Evolutionary conservation across 2,797 vertebrate genomes (phyloP).

Genomic region (Simalia tracyae): DNA sequence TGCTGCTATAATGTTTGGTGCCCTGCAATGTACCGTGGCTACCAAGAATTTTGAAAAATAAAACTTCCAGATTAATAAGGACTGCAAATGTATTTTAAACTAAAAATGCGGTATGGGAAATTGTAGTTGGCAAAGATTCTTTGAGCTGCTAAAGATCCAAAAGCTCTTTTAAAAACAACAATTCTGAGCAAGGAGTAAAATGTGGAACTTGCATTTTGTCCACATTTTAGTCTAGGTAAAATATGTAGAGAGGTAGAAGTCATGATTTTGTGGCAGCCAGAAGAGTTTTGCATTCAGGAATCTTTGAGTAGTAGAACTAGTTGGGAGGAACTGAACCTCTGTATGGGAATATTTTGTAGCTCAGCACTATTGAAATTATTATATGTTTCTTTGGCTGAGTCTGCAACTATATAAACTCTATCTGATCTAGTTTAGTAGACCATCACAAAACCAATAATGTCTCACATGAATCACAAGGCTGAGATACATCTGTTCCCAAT

Average conservation of each 20-base stretch:
- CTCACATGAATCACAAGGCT: not conserved
- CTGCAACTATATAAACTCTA: not conserved
- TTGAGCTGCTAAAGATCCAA: not conserved
- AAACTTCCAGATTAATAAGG: too few species aligned
- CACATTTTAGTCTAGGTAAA: not conserved
- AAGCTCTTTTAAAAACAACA: not conserved
- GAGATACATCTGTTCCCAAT: not conserved
- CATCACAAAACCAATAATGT: slow-evolving; percentile 4
- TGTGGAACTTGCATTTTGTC: not conserved
- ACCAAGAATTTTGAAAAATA: too few species aligned
- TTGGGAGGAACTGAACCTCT: not conserved
- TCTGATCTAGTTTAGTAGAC: not conserved
- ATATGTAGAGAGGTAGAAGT: not conserved
- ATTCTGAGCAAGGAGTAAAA: not conserved
- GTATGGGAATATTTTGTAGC: not conserved
- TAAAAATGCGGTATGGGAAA: not conserved
- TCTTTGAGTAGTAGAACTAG: not conserved
- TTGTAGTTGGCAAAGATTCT: not conserved
- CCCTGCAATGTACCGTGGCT: too few species aligned
- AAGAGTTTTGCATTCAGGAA: not conserved
- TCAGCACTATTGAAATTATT: not conserved
- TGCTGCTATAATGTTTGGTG: too few species aligned
- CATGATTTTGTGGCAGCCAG: not conserved
- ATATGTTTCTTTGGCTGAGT: not conserved
- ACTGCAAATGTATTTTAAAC: too few species aligned